Base-by-base conservation (phyloP, 1,140 invertebrate genomes). In the Bombyx mandarina region DNA sequence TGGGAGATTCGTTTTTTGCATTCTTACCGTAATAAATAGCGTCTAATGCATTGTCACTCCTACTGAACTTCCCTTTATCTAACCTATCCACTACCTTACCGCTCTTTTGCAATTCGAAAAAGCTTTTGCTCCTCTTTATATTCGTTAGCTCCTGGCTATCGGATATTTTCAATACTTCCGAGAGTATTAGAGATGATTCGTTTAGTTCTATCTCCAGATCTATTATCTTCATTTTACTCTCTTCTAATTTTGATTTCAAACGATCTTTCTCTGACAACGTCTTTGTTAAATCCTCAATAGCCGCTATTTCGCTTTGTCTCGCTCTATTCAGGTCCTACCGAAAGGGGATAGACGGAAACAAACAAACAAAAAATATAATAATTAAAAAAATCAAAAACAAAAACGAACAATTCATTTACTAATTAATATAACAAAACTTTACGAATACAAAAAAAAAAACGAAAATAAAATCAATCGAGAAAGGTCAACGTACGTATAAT, bases 1-100 rank as follows among this genome's bases (percentile, higher is more conserved):
- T 79, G 3, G 76, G 63, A 22, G 65, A 58, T 46, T 67, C 60
- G 26, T 66, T 63, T 44, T 58, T 72, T 48, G 57, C 73, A 3
- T 80, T 73, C 58, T 59, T 62, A 7, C 57, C 64, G 47, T 67
- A 60, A 5, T 35, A 35, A 10, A 69, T 61, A 45, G 71, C 61
- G 52, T 79, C 66, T 43, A 87, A 64, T 48, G 85, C 75, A 56
- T 83, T 87, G 57, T 70, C 69, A 62, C 83, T 87, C 59, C 67
- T 81, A 64, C 78, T 85, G 56, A 71, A 75, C 62, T 67, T 81
- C 62, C 77, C 70, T 69, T 79, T 80, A 65, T 85, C 80, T 47
- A 87, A 67, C 66, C 82, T 87, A 77, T 78, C 75, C 58, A 78
- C 82, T 82, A 87, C 82, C 79, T 85, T 87, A 83, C 82, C 82